phyloP scores from a whole-genome alignment of 2,113 vertebrate genomes.

The Delphinapterus leucas region DNA sequence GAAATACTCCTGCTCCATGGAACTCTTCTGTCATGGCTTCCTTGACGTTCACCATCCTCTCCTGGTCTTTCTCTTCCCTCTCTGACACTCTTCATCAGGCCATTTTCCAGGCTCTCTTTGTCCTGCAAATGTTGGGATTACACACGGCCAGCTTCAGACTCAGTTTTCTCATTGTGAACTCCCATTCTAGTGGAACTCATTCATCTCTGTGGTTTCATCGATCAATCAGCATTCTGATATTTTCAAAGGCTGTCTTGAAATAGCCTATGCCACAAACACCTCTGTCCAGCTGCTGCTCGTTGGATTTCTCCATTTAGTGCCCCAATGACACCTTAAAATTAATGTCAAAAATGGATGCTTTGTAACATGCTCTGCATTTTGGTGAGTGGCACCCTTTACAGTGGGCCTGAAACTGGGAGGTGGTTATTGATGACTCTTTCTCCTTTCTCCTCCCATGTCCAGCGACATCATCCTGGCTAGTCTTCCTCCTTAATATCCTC shows the following conservation, averaged over 20 bases:
- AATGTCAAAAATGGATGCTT: neutral
- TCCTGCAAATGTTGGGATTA: neutral
- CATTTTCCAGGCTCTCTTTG: neutral
- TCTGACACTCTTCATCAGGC: neutral
- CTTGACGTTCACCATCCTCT: neutral
- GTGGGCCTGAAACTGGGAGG: neutral
- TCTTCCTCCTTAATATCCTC: neutral
- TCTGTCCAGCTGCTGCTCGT: neutral
- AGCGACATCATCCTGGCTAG: neutral
- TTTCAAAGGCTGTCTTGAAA: neutral
- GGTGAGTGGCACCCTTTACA: neutral
- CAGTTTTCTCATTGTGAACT: neutral
- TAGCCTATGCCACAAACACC: neutral
- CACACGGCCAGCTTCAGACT: neutral
- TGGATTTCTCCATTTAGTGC: neutral
- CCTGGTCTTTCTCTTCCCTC: neutral
- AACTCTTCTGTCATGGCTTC: neutral
- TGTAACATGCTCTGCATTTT: neutral
- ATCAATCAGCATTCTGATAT: neutral
- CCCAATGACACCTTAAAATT: neutral
- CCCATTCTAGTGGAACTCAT: neutral
- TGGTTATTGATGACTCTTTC: neutral
- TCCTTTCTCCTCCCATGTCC: neutral
- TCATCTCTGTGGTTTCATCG: neutral
- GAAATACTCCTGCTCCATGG: neutral